Evolutionary conservation across 2,113 vertebrate genomes (phyloP).

Genomic region (Mesembrinibis cayennensis): DNA sequence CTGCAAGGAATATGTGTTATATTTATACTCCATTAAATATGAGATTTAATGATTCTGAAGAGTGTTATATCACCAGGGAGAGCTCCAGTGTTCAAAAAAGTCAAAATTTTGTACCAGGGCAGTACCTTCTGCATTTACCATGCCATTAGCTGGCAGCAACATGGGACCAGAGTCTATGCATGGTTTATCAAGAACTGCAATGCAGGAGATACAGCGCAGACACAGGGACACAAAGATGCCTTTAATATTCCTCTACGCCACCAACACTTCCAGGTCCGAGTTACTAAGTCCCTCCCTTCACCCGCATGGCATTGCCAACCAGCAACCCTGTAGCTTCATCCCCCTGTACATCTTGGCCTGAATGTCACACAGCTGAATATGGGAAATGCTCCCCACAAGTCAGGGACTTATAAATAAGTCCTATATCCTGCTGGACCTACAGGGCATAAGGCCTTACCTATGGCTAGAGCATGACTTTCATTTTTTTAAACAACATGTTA

Average conservation of each 20-base stretch:
- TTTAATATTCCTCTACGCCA: neutral
- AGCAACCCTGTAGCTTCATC: neutral
- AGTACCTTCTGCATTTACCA: neutral
- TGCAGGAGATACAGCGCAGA: neutral
- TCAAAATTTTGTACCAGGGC: neutral
- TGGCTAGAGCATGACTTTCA: neutral
- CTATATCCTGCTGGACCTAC: neutral
- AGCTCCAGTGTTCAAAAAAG: neutral
- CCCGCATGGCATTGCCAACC: neutral
- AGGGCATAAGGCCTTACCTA: neutral
- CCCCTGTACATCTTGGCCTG: neutral
- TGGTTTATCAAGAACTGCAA: neutral
- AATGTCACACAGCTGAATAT: neutral
- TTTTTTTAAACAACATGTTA: neutral
- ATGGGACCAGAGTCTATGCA: neutral
- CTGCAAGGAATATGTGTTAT: neutral
- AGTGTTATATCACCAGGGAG: neutral
- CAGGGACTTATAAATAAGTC: fast-evolving
- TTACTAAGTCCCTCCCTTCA: neutral
- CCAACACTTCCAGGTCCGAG: neutral
- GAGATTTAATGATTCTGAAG: neutral
- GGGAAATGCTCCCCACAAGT: neutral
- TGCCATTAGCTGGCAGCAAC: neutral
- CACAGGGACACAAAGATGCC: neutral
- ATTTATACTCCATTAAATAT: neutral